Conservation (phyloP, 2,113 vertebrate species). For the Elaphurus davidianus region DNA sequence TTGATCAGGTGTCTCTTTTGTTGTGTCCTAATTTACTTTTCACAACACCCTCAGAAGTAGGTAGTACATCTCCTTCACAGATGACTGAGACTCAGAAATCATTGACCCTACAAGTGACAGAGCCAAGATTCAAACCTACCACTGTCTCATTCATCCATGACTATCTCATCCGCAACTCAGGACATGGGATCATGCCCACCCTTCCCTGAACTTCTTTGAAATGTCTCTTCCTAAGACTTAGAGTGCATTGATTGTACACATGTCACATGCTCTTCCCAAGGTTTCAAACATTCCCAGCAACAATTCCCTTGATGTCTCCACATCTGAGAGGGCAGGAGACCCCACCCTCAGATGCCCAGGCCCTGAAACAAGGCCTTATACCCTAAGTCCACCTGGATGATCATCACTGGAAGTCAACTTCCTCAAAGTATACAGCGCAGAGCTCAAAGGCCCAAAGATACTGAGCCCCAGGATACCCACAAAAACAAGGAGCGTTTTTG, state of each 20-base stretch:
- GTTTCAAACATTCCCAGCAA: background rate
- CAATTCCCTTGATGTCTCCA: background rate
- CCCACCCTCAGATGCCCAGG: background rate
- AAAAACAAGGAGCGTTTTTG: constrained; percentile 4
- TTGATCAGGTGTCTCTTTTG: background rate
- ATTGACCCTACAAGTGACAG: background rate
- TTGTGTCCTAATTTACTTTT: background rate
- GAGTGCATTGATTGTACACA: background rate
- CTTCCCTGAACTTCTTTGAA: background rate
- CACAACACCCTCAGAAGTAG: background rate
- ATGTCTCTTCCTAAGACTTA: background rate
- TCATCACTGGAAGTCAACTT: background rate
- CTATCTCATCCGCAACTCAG: background rate
- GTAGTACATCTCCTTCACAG: background rate
- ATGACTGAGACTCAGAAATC: background rate
- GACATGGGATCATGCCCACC: background rate
- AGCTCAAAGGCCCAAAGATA: background rate
- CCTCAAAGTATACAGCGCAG: background rate
- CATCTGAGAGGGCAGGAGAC: background rate
- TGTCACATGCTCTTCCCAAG: background rate
- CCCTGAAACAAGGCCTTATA: background rate
- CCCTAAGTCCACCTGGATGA: background rate
- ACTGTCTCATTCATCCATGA: background rate
- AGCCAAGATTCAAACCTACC: background rate
- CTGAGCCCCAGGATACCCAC: background rate